These are phyloP conservation scores for Plectropomus leopardus DNA, from an alignment of 2,113 vertebrate species.

Conservation along the genomic window DNA sequence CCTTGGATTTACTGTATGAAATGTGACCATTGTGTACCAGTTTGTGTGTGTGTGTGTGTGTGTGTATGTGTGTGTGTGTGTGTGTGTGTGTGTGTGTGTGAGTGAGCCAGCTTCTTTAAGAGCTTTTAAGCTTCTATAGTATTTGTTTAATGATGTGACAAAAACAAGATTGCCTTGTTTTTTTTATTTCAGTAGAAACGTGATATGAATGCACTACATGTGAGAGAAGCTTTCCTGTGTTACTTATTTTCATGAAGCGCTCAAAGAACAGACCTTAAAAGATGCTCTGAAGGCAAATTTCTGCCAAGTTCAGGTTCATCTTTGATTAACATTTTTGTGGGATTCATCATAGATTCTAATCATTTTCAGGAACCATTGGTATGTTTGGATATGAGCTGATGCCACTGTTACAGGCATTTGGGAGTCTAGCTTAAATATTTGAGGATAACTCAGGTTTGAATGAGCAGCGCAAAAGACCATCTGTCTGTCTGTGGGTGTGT, in stretches of 20 bases:
- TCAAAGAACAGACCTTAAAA: not conserved
- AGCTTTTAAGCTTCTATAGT: not conserved
- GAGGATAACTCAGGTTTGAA: slow-evolving; percentile 36
- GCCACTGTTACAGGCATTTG: not conserved
- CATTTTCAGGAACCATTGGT: not conserved
- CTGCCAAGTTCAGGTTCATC: not conserved
- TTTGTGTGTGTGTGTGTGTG: slow-evolving; percentile 10
- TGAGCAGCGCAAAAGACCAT: slow-evolving; percentile 47
- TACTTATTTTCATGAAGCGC: too few species aligned
- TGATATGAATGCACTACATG: not conserved
- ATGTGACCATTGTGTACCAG: not conserved
- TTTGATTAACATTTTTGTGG: not conserved
- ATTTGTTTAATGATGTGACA: slow-evolving; percentile 31
- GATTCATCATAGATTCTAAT: not conserved
- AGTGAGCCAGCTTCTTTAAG: slow-evolving; percentile 15
- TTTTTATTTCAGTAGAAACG: not conserved
- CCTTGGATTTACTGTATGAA: not conserved
- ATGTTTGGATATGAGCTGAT: not conserved
- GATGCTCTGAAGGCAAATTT: not conserved
- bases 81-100: slow-evolving; percentile 1
- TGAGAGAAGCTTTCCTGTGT: not conserved
- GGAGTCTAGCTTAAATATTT: slow-evolving; percentile 7
- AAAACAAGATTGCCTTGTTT: not conserved
- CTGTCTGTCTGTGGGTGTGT: slow-evolving; percentile 36
- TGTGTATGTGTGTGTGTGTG: slow-evolving; percentile 5